These are phyloP conservation scores for Schizaphis graminum DNA, from an alignment of 2,888 invertebrate species.

Conservation along the genomic window DNA sequence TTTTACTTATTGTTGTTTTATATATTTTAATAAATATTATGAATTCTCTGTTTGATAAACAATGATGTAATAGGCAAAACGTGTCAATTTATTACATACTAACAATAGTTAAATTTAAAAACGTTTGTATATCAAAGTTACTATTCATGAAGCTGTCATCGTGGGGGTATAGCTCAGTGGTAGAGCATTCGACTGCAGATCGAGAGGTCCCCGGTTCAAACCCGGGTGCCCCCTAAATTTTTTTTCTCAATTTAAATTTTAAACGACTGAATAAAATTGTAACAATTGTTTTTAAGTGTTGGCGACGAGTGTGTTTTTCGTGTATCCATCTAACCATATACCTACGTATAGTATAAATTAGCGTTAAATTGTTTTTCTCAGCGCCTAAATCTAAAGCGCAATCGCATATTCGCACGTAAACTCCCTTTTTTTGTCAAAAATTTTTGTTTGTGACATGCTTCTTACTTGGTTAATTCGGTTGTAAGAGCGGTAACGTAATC, in stretches of 20 bases:
- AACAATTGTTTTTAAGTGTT: background rate
- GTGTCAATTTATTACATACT: background rate
- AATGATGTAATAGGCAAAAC: background rate
- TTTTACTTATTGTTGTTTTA: background rate
- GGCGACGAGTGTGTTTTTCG: background rate
- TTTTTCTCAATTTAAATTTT: background rate
- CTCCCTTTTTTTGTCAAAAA: conserved; percentile 24
- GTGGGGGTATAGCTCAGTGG: conserved; percentile 80
- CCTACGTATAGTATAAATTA: background rate
- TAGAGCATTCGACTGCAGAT: conserved; percentile 83
- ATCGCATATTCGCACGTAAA: background rate
- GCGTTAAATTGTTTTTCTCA: background rate
- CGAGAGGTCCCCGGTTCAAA: conserved; percentile 84
- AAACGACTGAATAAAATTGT: background rate
- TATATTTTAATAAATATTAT: background rate
- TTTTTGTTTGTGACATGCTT: conserved; percentile 47
- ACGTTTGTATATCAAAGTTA: background rate
- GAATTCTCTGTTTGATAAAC: background rate
- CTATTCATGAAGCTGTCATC: accelerated
- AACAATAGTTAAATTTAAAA: background rate
- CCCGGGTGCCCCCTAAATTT: conserved; percentile 79
- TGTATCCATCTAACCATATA: background rate
- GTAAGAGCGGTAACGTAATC: background rate
- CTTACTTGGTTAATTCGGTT: conserved; percentile 48
- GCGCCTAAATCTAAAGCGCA: background rate